Evolutionary conservation across 2,888 invertebrate species (phyloP), one percentile per base, ranked within the genome.

Genomic region (Ashinkailepas kermadecensis): DNA sequence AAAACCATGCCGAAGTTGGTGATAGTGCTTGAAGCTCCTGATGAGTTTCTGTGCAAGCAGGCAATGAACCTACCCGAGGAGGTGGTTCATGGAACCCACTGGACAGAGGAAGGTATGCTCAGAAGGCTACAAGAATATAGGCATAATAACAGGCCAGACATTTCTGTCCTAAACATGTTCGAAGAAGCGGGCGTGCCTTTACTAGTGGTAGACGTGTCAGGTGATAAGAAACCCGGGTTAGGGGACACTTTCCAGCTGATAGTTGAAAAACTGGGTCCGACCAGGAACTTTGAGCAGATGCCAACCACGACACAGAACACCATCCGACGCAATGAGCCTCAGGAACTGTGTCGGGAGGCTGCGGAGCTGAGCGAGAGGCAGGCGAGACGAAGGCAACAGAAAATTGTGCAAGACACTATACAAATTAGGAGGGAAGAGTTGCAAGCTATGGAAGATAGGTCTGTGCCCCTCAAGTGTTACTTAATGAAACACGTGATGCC

Each of bases 131-230:
- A 86, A 81, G 90, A 90, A 82, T 84, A 83, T 81, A 70, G 83
- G 59, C 81, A 88, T 84, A 85, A 86, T 18, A 88, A 91, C 82
- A 15, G n/a, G 23, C n/a, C 21, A 7, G 92, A 93, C 64, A 88
- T 90, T 62, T 91, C 92, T 1, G 90, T 93, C 0, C 87, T 93
- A 15, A 92, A 92, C 86, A 92, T 91, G 86, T 93, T 93, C 85
- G 92, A 94, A 86, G 93, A 93, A 86, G 88, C 91, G 56, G 93
- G 93, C 86, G 90, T 93, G 82, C 92, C 93, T 86, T 92, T 93
- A 8, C 84, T 88, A 25, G 84, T 88, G 82, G 85, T 90, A 84
- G 88, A 89, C 84, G 86, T 88, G 83, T 90, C 86, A 86, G 89
- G 86, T 85, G 91, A 87, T 87, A 88, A 81, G 84, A 90, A 87